Evolutionary conservation across 2,888 invertebrate species (phyloP).

Genomic region (Parnassius orleans): DNA sequence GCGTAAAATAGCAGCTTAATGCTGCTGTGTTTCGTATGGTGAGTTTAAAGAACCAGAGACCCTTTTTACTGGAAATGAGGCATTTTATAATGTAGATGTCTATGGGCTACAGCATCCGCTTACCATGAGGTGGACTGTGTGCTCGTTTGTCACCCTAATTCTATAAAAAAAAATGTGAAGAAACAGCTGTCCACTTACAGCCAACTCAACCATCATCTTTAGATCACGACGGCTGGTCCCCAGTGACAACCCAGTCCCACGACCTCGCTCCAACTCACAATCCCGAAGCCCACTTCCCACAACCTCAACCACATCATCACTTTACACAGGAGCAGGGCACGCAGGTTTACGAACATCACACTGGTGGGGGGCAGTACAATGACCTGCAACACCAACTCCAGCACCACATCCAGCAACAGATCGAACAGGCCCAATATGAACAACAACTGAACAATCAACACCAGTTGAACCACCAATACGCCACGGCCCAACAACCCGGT

Average conservation of each 20-base stretch:
- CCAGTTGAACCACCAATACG: slow-evolving; percentile 42
- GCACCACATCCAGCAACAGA: slow-evolving; percentile 66
- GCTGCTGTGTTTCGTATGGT: too few species aligned
- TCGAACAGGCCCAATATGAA: slow-evolving; percentile 56
- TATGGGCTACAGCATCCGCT: too few species aligned
- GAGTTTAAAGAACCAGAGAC: too few species aligned
- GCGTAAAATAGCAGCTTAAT: too few species aligned
- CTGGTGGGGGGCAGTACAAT: slow-evolving; percentile 52
- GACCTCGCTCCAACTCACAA: slow-evolving; percentile 40
- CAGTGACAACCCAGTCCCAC: slow-evolving; percentile 55
- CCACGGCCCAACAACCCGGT: slow-evolving; percentile 34
- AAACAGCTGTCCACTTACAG: slow-evolving; percentile 35
- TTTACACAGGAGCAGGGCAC: slow-evolving; percentile 63
- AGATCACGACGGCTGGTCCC: slow-evolving; percentile 72
- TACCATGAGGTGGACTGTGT: too few species aligned
- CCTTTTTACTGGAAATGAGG: too few species aligned
- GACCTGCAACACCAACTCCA: slow-evolving; percentile 64
- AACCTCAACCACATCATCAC: slow-evolving; percentile 49
- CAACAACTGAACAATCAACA: slow-evolving; percentile 41
- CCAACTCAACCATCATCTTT: slow-evolving; percentile 42
- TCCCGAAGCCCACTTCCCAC: slow-evolving; percentile 44
- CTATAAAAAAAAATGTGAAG: too few species aligned
- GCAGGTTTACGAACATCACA: slow-evolving; percentile 67
- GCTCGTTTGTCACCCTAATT: too few species aligned
- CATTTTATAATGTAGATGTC: too few species aligned